Percentiles rank a stretch among this genome's conserved stretches.
Conservation (phyloP, 1,140 invertebrate genomes). For the Microplitis demolitor region DNA sequence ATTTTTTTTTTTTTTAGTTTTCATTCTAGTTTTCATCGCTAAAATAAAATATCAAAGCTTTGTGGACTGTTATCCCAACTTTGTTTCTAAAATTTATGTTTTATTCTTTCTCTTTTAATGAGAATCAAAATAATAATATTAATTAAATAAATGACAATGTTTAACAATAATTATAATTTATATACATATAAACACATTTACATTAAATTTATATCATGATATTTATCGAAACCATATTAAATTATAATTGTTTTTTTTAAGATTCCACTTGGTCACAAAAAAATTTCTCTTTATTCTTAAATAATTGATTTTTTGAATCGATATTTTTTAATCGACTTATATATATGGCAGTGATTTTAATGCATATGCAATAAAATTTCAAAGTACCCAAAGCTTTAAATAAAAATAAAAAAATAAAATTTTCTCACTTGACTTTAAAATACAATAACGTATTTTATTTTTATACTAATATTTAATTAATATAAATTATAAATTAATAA, state of each 20-base stretch:
- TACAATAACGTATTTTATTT: not conserved
- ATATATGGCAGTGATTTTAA: not conserved
- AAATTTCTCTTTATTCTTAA: not conserved
- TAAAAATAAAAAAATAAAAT: not conserved
- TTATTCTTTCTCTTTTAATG: constrained; percentile 26
- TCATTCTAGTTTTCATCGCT: constrained; percentile 1
- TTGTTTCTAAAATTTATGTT: not conserved
- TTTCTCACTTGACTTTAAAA: constrained; percentile 6
- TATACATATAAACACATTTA: constrained; percentile 61
- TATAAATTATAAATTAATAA: constrained; percentile 24
- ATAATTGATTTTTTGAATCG: not conserved
- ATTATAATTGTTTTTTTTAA: not conserved
- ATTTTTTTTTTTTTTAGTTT: not conserved
- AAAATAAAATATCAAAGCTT: not conserved
- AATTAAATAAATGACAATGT: constrained; percentile 29
- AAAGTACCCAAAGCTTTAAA: not conserved
- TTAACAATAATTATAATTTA: constrained; percentile 56
- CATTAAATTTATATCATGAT: constrained; percentile 38
- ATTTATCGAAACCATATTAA: not conserved
- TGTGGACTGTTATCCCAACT: not conserved
- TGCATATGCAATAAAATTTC: not conserved
- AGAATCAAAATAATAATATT: constrained; percentile 28
- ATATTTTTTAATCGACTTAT: not conserved
- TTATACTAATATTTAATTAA: constrained; percentile 10
- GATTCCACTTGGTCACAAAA: not conserved